Percentiles rank a stretch among this genome's conserved stretches.
phyloP scores from a whole-genome alignment of 2,797 vertebrate species.

The Meriones psammophilus region DNA sequence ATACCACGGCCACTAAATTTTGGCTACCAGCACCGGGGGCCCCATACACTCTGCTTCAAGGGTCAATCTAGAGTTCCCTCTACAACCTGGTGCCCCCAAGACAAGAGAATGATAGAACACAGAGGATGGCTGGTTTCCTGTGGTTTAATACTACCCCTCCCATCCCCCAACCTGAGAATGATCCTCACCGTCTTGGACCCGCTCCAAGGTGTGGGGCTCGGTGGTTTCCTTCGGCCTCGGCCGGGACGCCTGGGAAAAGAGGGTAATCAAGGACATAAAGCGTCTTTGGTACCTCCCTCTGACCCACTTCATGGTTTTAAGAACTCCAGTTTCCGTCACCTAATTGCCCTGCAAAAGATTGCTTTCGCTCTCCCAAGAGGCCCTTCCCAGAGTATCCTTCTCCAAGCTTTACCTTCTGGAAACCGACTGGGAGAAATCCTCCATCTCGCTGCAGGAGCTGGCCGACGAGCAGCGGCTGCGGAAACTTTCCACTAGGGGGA shows the following conservation, averaged over 20 bases:
- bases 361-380: not conserved
- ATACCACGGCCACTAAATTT: not conserved
- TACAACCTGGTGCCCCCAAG: not conserved
- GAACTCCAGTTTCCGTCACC: not conserved
- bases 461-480: slow-evolving; percentile 92
- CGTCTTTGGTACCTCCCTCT: not conserved
- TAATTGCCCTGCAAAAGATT: slow-evolving; percentile 2
- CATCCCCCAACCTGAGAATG: slow-evolving; percentile 15
- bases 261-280: no score
- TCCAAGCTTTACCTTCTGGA: slow-evolving; percentile 84
- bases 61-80: not conserved
- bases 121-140: not conserved
- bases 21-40: not conserved
- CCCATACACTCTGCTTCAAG: not conserved
- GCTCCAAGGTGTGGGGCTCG: slow-evolving; percentile 69
- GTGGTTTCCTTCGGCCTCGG: slow-evolving; percentile 36
- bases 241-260: not conserved
- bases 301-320: not conserved
- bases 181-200: slow-evolving; percentile 63
- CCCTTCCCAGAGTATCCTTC: not conserved
- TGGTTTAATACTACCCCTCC: not conserved
- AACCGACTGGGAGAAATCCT: slow-evolving; percentile 88
- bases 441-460: slow-evolving; percentile 92
- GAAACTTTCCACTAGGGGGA: slow-evolving; percentile 89
- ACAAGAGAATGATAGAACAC: not conserved